Percentiles rank a stretch among this genome's conserved stretches.
These are phyloP conservation scores for Pseudochaenichthys georgianus DNA, from an alignment of 2,797 vertebrate genomes.

Conservation along the genomic window DNA sequence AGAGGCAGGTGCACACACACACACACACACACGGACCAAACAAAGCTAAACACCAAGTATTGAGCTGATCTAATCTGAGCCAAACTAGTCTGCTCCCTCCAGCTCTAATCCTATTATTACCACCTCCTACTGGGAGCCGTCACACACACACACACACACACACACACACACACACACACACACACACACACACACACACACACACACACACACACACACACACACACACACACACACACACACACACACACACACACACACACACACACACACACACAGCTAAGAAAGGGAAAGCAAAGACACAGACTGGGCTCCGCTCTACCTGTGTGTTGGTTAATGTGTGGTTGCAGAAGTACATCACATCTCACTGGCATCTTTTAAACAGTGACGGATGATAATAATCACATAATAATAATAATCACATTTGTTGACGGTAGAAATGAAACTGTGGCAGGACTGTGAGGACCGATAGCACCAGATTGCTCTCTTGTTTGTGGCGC, in stretches of 20 bases:
- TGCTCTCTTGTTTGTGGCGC: background rate
- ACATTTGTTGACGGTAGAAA: constrained; percentile 15
- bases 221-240: no score
- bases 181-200: no score
- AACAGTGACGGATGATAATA: no score
- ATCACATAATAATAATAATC: no score
- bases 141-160: background rate
- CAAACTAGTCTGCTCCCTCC: constrained; percentile 65
- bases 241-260: no score
- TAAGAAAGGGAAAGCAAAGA: no score
- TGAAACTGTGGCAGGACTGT: background rate
- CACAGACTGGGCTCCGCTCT: no score
- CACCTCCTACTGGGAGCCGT: constrained; percentile 61
- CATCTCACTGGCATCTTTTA: no score
- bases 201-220: background rate
- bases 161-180: no score
- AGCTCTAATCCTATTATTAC: constrained; percentile 72
- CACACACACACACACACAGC: no score
- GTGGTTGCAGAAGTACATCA: no score
- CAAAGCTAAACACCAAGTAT: constrained; percentile 51
- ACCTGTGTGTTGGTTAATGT: background rate
- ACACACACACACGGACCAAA: constrained; percentile 28
- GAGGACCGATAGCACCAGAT: background rate
- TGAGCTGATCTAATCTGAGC: constrained; percentile 66
- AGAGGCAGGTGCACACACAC: constrained; percentile 7